Percentiles rank a stretch among this genome's conserved stretches.
phyloP scores from a whole-genome alignment of 2,113 vertebrate genomes.

The Orientallactaga bullata region DNA sequence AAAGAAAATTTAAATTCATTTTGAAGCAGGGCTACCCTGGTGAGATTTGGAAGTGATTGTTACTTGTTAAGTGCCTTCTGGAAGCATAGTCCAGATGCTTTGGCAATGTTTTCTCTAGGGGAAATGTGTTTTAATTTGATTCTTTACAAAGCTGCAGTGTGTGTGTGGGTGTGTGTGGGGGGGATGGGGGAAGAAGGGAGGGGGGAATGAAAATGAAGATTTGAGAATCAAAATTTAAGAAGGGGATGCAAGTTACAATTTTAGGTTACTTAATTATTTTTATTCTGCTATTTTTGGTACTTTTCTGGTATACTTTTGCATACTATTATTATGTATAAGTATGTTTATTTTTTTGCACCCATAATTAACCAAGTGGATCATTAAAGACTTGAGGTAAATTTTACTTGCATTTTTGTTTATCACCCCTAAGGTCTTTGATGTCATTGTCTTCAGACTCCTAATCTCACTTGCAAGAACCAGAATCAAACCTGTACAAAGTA shows the following conservation, averaged over 20 bases:
- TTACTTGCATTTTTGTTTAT: not conserved
- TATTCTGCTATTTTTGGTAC: not conserved
- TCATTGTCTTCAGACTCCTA: not conserved
- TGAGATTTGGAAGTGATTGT: constrained; percentile 75
- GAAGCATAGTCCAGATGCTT: constrained; percentile 79
- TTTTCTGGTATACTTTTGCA: not conserved
- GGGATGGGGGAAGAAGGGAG: not conserved
- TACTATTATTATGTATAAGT: not conserved
- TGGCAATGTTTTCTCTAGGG: constrained; percentile 79
- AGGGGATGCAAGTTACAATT: constrained; percentile 55
- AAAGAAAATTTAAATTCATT: constrained; percentile 83
- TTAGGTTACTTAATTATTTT: constrained; percentile 18
- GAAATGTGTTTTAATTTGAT: constrained; percentile 73
- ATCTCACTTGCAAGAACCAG: constrained; percentile 1
- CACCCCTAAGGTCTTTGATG: not conserved
- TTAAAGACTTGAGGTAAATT: too few species aligned
- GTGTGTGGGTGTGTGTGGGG: not conserved
- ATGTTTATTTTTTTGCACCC: not conserved
- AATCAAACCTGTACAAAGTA: constrained; percentile 29
- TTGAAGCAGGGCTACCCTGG: constrained; percentile 70
- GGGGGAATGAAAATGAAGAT: not conserved
- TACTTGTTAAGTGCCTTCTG: constrained; percentile 77
- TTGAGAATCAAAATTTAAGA: constrained; percentile 33
- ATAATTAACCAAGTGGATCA: not conserved
- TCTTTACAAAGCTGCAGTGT: constrained; percentile 50